A percentile compares a stretch with the other conserved stretches of the same genome.
Conservation (phyloP, 2,113 vertebrate species). For the Thunnus thynnus region DNA sequence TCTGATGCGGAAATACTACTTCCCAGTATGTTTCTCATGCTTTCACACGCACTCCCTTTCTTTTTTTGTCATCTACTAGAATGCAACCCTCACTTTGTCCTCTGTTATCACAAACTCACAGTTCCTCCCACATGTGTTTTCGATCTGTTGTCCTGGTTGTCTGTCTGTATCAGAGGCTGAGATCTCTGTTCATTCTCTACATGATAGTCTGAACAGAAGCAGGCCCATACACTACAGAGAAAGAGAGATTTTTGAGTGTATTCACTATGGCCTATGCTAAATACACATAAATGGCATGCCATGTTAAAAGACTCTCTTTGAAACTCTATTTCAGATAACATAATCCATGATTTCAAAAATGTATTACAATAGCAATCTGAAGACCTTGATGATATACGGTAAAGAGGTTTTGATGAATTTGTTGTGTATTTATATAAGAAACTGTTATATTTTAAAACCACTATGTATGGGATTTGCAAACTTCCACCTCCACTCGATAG, state of each 20-base stretch:
- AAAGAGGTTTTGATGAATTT: neutral
- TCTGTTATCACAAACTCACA: conserved; percentile 37
- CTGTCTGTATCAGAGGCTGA: conserved; percentile 45
- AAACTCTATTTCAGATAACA: neutral
- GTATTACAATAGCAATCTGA: neutral
- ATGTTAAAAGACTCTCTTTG: neutral
- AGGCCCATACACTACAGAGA: conserved; percentile 5
- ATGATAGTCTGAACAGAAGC: conserved; percentile 58
- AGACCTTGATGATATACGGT: neutral
- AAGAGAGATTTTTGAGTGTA: neutral
- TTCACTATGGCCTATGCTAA: neutral
- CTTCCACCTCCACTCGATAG: too few species aligned
- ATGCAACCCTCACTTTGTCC: conserved; percentile 17
- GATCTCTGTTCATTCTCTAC: conserved; percentile 55
- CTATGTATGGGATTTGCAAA: neutral
- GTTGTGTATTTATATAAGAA: neutral
- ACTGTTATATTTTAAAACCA: neutral
- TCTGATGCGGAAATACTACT: too few species aligned
- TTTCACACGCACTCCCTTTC: neutral
- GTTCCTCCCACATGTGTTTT: conserved; percentile 64
- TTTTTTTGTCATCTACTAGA: neutral
- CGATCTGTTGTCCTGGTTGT: conserved; percentile 54
- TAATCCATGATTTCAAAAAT: neutral
- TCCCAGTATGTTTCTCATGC: neutral
- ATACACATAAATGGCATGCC: neutral